A percentile compares a stretch with the other conserved stretches of the same genome.
Conservation (phyloP, 2,888 invertebrate species). For the Carcina quercana region DNA sequence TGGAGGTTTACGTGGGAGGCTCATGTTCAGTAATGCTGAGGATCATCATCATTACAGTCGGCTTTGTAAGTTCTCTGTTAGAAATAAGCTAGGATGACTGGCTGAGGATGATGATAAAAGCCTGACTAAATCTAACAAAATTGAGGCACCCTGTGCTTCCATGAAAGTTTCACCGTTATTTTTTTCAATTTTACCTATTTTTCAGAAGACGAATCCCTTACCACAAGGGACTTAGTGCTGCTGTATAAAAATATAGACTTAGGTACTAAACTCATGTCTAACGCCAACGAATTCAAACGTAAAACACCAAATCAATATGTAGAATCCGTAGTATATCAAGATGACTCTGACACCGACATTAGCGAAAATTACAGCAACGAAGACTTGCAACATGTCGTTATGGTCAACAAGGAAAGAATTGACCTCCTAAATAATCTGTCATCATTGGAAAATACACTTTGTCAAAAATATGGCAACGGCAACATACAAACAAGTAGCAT, state of each 20-base stretch:
- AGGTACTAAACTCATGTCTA: slow-evolving; percentile 38
- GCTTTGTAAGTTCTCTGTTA: too few species aligned
- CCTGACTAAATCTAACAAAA: too few species aligned
- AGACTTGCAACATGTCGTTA: slow-evolving; percentile 37
- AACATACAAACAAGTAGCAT: slow-evolving; percentile 32
- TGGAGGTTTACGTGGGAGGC: too few species aligned
- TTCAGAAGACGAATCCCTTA: slow-evolving; percentile 35
- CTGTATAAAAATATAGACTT: slow-evolving; percentile 58
- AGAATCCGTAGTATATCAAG: slow-evolving; percentile 50
- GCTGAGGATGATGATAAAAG: too few species aligned
- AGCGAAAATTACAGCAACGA: slow-evolving; percentile 45
- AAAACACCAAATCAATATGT: slow-evolving; percentile 48
- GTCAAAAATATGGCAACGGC: slow-evolving; percentile 46
- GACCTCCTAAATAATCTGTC: slow-evolving; percentile 37
- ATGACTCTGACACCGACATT: slow-evolving; percentile 48
- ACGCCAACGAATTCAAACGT: slow-evolving; percentile 25
- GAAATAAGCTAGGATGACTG: too few species aligned
- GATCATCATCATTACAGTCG: too few species aligned
- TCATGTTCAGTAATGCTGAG: too few species aligned
- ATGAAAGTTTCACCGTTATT: too few species aligned
- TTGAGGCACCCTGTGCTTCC: too few species aligned
- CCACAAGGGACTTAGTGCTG: slow-evolving; percentile 48
- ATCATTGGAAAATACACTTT: slow-evolving; percentile 40
- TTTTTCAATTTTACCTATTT: slow-evolving; percentile 8
- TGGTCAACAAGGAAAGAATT: slow-evolving; percentile 46